A percentile compares a stretch with the other conserved stretches of the same genome.
Conservation (phyloP, 2,797 vertebrate species). For the Sebastes taczanowskii region DNA sequence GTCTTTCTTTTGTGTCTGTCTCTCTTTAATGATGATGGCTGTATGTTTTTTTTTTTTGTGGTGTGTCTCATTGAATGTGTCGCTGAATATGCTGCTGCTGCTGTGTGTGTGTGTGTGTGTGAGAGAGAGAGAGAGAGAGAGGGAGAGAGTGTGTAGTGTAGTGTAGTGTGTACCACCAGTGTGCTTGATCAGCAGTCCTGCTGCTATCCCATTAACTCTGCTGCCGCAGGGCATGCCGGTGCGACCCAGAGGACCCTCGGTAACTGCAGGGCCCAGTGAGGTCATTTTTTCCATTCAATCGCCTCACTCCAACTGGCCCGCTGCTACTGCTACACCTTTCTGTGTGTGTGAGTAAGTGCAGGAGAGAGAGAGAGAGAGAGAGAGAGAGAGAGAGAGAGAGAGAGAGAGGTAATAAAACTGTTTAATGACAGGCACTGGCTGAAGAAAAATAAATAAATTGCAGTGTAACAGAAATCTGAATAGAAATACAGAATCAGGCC, state of each 20-base stretch:
- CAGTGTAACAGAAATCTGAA: background rate
- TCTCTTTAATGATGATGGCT: slow-evolving; percentile 29
- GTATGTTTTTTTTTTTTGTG: background rate
- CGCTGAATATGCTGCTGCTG: slow-evolving; percentile 14
- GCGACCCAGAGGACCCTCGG: slow-evolving; percentile 66
- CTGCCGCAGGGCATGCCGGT: slow-evolving; percentile 63
- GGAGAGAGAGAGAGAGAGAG: background rate
- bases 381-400: background rate
- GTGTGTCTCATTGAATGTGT: slow-evolving; percentile 29
- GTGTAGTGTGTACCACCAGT: slow-evolving; percentile 29
- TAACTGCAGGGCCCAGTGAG: slow-evolving; percentile 66
- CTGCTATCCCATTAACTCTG: slow-evolving; percentile 75
- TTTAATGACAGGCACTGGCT: background rate
- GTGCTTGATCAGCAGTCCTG: slow-evolving; percentile 75
- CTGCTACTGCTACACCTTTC: slow-evolving; percentile 26
- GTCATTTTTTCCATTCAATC: slow-evolving; percentile 72
- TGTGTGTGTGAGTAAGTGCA: background rate
- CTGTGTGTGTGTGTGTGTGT: background rate
- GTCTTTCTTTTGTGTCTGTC: slow-evolving; percentile 2
- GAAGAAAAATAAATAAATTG: background rate
- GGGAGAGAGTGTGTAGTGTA: background rate
- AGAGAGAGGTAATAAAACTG: background rate
- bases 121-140: too few species aligned
- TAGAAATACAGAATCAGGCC: background rate
- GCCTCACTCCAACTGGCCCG: slow-evolving; percentile 29